Base-by-base conservation (phyloP, 2,113 vertebrate genomes). In the Chaetodon trifascialis region DNA sequence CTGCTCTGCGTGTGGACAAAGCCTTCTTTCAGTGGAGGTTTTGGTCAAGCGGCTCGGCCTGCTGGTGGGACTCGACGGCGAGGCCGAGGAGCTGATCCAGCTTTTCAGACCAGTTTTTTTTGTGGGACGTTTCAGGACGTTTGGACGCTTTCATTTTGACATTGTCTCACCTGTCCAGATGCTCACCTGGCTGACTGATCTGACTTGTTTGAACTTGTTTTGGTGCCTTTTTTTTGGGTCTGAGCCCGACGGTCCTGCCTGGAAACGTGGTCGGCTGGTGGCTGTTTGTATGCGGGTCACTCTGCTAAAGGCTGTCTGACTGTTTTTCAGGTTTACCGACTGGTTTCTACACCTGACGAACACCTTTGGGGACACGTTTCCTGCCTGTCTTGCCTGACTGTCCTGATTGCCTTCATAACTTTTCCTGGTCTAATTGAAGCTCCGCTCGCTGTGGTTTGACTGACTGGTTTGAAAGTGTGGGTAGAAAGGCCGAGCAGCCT, bases 1-100 rank as follows among this genome's bases (percentile, higher is more conserved):
- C 70, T 1, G 52, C 49, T 49, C 65, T 56, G 66, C 62, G 16
- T 72, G 80, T 74, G 85, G 80, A 91, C 85, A 92, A 89, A 87
- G 89, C 70, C 25, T 86, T 79, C 89, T 83, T 90, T 91, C 83
- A 91, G 62, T 4, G 25, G 52, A 65, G 74, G 86, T 87, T 88
- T 73, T 89, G 89, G 84, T 91, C 70, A 75, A 85, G 87, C 82
- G 64, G 72, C 66, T 74, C 67, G 55, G 73, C 83, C 79, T 85
- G 80, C 81, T 89, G 86, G 71, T 80, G 68, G 83, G 72, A 64
- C 74, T 52, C 52, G 25, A 72, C 80, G 76, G 72, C 49, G 47
- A 73, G 66, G 4, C 51, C 0, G 63, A 74, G 75, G 63, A 77
- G 40, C 69, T 36, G 82, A 64, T 85, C 81, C 81, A 86, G 72